Evolutionary conservation across 2,888 invertebrate genomes (phyloP).

Genomic region (Hecatera dysodea): DNA sequence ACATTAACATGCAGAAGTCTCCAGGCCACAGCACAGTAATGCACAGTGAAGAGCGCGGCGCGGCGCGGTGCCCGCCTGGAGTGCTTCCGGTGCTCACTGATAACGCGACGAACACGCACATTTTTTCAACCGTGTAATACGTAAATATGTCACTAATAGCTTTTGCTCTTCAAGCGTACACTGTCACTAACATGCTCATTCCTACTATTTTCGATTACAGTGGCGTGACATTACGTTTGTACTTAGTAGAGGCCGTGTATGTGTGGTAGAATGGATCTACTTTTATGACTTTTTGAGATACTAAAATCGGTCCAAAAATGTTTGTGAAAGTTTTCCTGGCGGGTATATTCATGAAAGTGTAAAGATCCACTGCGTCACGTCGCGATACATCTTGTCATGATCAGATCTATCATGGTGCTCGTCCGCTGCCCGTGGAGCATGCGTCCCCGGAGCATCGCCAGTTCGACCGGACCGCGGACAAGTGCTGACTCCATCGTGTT

Average conservation of each 20-base stretch:
- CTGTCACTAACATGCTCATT: background rate
- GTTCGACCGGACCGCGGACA: no score
- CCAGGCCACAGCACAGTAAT: background rate
- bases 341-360: background rate
- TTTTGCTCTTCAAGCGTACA: background rate
- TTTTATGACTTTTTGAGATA: no score
- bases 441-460: no score
- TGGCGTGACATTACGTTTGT: background rate
- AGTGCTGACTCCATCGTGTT: no score
- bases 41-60: background rate
- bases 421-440: no score
- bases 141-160: constrained; percentile 8
- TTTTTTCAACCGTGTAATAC: constrained; percentile 53
- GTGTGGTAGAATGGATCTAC: background rate
- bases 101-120: constrained; percentile 53
- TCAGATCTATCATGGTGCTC: no score
- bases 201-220: no score
- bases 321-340: background rate
- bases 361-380: background rate
- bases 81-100: constrained; percentile 63
- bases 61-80: constrained; percentile 50
- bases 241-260: background rate
- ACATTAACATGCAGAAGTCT: background rate
- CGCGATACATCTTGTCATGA: no score
- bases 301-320: background rate